Percentiles rank a stretch among this genome's conserved stretches.
Conservation (phyloP, 2,888 invertebrate genomes). For the Ophraella communa region DNA sequence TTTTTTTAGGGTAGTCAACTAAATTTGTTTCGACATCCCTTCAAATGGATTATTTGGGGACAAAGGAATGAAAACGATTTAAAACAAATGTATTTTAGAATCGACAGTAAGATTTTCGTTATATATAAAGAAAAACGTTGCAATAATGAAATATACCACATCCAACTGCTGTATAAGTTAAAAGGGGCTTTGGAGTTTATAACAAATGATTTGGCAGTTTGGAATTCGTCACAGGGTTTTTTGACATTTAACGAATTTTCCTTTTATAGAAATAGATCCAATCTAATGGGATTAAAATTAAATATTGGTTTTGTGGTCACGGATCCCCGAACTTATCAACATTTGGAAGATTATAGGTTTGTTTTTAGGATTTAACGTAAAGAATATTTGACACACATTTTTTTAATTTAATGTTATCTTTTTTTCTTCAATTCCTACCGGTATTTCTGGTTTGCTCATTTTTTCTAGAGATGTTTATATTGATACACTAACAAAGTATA, state of each 20-base stretch:
- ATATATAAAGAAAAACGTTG: slow-evolving; percentile 26
- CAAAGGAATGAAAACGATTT: slow-evolving; percentile 18
- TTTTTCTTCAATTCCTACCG: too few species aligned
- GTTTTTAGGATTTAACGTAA: not conserved
- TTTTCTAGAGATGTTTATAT: slow-evolving; percentile 48
- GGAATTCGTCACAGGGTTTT: slow-evolving; percentile 29
- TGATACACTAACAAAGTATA: slow-evolving; percentile 63
- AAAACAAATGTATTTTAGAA: slow-evolving; percentile 39
- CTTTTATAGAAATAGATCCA: slow-evolving; percentile 19
- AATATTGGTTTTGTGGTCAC: slow-evolving; percentile 53
- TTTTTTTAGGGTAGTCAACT: slow-evolving; percentile 40
- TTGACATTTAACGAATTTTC: slow-evolving; percentile 22
- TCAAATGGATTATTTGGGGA: slow-evolving; percentile 46
- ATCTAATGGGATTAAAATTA: slow-evolving; percentile 45
- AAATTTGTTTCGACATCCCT: slow-evolving; percentile 44
- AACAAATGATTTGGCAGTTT: slow-evolving; percentile 31
- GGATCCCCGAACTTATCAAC: slow-evolving; percentile 56
- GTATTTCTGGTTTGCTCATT: too few species aligned
- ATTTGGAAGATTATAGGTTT: slow-evolving; percentile 59
- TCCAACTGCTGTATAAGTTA: slow-evolving; percentile 45
- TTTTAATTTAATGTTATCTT: too few species aligned
- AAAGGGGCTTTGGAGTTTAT: slow-evolving; percentile 23
- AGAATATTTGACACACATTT: too few species aligned
- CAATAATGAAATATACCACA: slow-evolving; percentile 29
- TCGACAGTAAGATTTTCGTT: slow-evolving; percentile 45